phyloP scores from a whole-genome alignment of 1,140 invertebrate genomes.

The Orchestia grillus region DNA sequence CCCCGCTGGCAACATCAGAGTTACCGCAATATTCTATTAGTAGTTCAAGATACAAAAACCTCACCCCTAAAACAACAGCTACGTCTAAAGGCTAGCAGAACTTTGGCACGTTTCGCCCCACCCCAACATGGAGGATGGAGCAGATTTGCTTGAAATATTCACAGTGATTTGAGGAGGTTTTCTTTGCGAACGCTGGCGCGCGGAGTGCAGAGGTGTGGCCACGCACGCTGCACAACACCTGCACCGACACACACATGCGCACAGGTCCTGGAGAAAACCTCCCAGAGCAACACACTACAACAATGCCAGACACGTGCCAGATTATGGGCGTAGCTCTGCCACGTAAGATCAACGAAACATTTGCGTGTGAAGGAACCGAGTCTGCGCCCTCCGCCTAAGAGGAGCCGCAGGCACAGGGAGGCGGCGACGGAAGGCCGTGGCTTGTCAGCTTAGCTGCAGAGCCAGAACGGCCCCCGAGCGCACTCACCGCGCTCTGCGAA shows the following conservation, averaged over 20 bases:
- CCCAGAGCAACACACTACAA: too few relatives aligned
- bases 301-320: too few relatives aligned
- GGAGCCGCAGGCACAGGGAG: too few relatives aligned
- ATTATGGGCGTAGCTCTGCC: too few relatives aligned
- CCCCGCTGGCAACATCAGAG: neutral
- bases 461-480: too few relatives aligned
- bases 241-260: neutral
- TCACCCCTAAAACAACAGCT: neutral
- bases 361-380: too few relatives aligned
- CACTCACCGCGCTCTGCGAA: too few relatives aligned
- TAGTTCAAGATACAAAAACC: neutral
- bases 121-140: neutral
- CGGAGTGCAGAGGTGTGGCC: neutral
- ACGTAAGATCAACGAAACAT: too few relatives aligned
- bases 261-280: neutral
- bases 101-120: neutral
- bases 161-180: neutral
- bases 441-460: too few relatives aligned
- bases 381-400: too few relatives aligned
- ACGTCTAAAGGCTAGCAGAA: neutral
- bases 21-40: neutral
- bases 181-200: neutral
- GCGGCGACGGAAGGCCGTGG: too few relatives aligned
- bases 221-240: neutral
- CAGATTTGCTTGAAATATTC: neutral